phyloP scores from a whole-genome alignment of 1,140 invertebrate species.

The Plectrocnemia conspersa region DNA sequence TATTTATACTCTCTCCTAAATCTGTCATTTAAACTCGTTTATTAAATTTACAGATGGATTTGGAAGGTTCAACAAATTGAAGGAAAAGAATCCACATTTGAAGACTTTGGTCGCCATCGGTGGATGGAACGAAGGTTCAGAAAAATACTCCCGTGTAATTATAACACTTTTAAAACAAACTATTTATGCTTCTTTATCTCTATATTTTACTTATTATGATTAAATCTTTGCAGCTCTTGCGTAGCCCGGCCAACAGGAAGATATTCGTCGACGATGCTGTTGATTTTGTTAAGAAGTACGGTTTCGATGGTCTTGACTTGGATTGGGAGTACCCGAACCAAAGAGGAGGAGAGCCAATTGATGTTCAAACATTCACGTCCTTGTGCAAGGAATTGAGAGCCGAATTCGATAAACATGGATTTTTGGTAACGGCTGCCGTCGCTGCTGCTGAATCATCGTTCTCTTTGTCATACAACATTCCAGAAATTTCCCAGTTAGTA shows the following conservation, averaged over 20 bases:
- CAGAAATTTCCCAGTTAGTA: constrained; percentile 41
- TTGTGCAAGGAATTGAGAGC: constrained; percentile 56
- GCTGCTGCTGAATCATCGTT: constrained; percentile 53
- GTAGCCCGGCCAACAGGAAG: constrained; percentile 45
- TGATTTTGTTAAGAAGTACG: constrained; percentile 55
- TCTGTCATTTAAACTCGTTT: not conserved
- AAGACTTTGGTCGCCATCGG: constrained; percentile 69
- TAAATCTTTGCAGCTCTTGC: constrained; percentile 48
- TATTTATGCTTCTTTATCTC: not conserved
- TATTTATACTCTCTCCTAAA: not conserved
- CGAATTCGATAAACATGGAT: constrained; percentile 52
- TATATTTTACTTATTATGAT: not conserved
- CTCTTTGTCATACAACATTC: constrained; percentile 57
- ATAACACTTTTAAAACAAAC: not conserved
- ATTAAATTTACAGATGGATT: constrained; percentile 44
- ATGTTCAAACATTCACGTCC: constrained; percentile 49
- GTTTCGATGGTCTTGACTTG: constrained; percentile 75
- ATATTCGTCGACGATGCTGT: constrained; percentile 58
- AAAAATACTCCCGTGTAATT: constrained; percentile 57
- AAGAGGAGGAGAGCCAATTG: constrained; percentile 54
- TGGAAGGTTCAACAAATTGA: constrained; percentile 56
- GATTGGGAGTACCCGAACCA: constrained; percentile 80
- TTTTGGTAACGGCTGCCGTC: constrained; percentile 60
- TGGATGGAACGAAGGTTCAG: constrained; percentile 71
- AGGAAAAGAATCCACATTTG: constrained; percentile 53